Evolutionary conservation across 2,113 vertebrate species (phyloP).

Genomic region (Micronycteris hirsuta): DNA sequence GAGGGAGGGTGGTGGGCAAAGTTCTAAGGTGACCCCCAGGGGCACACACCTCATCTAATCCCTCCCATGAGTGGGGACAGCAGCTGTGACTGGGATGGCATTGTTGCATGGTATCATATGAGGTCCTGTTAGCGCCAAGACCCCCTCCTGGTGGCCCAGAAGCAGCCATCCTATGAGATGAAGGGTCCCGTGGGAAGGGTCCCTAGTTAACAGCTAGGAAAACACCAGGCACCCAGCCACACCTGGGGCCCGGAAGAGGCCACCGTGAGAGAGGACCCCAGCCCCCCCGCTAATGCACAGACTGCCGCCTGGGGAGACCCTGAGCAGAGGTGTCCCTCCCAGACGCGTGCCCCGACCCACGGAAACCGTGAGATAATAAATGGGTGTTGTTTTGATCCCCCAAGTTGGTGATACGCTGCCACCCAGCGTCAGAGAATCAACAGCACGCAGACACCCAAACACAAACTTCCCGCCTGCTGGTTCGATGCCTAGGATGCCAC

Average conservation of each 20-base stretch:
- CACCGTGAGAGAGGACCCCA: not conserved
- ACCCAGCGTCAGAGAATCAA: not conserved
- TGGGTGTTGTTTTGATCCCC: not conserved
- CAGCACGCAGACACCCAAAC: accelerated
- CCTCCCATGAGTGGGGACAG: not conserved
- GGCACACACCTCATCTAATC: not conserved
- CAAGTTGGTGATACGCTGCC: not conserved
- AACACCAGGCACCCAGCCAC: not conserved
- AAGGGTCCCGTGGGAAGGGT: not conserved
- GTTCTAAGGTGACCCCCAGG: not conserved
- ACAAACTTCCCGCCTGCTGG: not conserved
- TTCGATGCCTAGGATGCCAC: too few relatives aligned
- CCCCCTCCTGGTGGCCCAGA: not conserved
- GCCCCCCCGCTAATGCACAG: too few relatives aligned
- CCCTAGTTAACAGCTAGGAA: not conserved
- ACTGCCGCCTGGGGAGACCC: not conserved
- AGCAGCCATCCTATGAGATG: not conserved
- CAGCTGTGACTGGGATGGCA: not conserved
- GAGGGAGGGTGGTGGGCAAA: accelerated
- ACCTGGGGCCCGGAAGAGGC: not conserved
- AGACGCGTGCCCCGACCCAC: not conserved
- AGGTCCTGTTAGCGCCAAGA: not conserved
- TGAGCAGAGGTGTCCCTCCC: not conserved
- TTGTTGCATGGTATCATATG: accelerated
- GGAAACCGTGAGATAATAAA: not conserved